A percentile compares a stretch with the other conserved stretches of the same genome.
phyloP scores from a whole-genome alignment of 2,113 vertebrate species.

The Oryzias javanicus region DNA sequence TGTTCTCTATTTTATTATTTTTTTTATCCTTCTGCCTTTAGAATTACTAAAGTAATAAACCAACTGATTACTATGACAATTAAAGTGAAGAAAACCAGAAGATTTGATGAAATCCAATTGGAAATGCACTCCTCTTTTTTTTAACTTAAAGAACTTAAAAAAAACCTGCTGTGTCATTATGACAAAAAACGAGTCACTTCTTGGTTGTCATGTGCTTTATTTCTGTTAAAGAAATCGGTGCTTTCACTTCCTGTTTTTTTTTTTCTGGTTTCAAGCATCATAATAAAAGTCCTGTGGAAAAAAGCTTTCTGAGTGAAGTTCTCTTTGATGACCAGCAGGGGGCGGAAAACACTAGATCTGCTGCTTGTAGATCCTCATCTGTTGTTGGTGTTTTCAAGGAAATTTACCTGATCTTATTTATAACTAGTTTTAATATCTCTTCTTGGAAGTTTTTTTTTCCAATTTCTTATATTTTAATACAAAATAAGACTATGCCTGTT shows the following conservation, averaged over 20 bases:
- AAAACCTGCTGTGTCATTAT: not conserved
- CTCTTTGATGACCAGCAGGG: not conserved
- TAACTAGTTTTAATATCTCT: too few relatives aligned
- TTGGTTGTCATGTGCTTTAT: constrained; percentile 13
- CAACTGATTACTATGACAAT: too few relatives aligned
- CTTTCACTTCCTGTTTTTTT: constrained; percentile 31
- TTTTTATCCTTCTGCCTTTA: not conserved
- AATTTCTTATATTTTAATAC: not conserved
- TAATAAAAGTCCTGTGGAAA: constrained; percentile 20
- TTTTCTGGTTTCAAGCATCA: constrained; percentile 1
- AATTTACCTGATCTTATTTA: too few relatives aligned
- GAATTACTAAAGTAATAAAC: constrained; percentile 7
- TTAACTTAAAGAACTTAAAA: not conserved
- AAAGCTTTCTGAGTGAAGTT: not conserved
- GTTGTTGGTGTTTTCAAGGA: too few relatives aligned
- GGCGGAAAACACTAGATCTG: not conserved
- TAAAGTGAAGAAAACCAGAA: not conserved
- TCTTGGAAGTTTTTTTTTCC: too few relatives aligned
- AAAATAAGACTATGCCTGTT: not conserved
- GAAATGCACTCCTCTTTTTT: not conserved
- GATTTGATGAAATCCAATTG: not conserved
- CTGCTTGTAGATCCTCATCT: not conserved
- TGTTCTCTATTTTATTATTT: not conserved
- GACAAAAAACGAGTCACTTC: not conserved
- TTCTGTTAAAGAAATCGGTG: not conserved